Conservation (phyloP, 2,113 vertebrate species). For the Nannobrachium achirus region DNA sequence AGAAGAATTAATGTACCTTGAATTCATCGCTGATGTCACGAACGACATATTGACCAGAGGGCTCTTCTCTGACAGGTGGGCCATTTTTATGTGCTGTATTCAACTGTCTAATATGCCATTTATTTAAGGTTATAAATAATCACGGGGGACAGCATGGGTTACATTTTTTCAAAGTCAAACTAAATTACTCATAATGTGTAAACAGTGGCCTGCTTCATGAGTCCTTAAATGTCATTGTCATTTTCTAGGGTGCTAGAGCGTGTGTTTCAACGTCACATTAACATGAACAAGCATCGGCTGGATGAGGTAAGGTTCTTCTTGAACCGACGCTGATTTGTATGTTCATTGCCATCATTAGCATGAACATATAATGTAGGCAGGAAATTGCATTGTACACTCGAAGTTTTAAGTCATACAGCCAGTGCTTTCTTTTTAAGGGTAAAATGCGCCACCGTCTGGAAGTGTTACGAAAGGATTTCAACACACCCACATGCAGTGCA, state of each 20-base stretch:
- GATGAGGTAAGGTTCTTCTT: conserved; percentile 66
- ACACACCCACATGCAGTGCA: conserved; percentile 19
- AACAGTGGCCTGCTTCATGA: background rate
- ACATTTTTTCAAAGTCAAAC: background rate
- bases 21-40: conserved; percentile 91
- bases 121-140: conserved; percentile 3
- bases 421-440: conserved; percentile 58
- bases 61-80: conserved; percentile 90
- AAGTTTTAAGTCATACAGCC: background rate
- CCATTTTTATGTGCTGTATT: conserved; percentile 1
- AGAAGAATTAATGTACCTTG: conserved; percentile 89
- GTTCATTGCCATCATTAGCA: background rate
- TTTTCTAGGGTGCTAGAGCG: conserved; percentile 68
- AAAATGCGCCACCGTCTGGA: conserved; percentile 84
- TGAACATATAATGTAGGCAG: background rate
- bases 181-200: background rate
- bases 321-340: background rate
- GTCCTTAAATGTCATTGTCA: conserved; percentile 3
- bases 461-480: conserved; percentile 72
- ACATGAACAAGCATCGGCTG: conserved; percentile 76
- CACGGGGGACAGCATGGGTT: background rate
- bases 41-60: conserved; percentile 90
- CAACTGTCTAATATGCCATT: background rate
- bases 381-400: background rate
- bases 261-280: conserved; percentile 75